Percentiles rank a stretch among this genome's conserved stretches.
These are phyloP conservation scores for Holacanthella duospinosa DNA, from an alignment of 2,888 invertebrate species.

Conservation along the genomic window DNA sequence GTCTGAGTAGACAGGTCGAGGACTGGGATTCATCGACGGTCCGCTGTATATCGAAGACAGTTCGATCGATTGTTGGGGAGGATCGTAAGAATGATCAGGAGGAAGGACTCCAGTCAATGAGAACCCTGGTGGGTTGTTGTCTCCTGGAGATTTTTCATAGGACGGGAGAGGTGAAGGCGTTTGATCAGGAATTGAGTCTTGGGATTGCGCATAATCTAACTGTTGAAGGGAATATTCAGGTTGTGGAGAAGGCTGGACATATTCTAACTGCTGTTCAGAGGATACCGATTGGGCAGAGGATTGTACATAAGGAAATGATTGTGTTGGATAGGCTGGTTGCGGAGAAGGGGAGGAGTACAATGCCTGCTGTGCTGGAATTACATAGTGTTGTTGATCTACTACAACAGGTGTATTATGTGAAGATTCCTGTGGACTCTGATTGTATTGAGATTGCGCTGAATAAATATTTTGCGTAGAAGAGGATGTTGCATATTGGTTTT, in stretches of 20 bases:
- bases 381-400: not conserved
- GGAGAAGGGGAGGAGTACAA: not conserved
- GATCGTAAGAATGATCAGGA: not conserved
- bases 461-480: not conserved
- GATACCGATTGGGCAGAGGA: not conserved
- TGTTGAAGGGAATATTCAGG: not conserved
- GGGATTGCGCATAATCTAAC: not conserved
- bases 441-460: not conserved
- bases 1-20: not conserved
- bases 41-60: not conserved
- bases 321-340: not conserved
- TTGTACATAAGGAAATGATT: not conserved
- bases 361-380: no score
- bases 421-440: not conserved
- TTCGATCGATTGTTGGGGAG: slow-evolving; percentile 1
- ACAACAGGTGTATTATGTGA: not conserved
- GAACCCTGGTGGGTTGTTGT: not conserved
- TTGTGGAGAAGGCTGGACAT: not conserved
- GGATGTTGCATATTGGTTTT: not conserved
- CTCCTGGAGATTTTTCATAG: not conserved
- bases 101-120: not conserved
- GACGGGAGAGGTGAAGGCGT: not conserved
- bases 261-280: no score
- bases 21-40: not conserved
- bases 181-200: not conserved